phyloP scores from a whole-genome alignment of 1,140 invertebrate genomes.

The Bursaphelenchus mucronatus region DNA sequence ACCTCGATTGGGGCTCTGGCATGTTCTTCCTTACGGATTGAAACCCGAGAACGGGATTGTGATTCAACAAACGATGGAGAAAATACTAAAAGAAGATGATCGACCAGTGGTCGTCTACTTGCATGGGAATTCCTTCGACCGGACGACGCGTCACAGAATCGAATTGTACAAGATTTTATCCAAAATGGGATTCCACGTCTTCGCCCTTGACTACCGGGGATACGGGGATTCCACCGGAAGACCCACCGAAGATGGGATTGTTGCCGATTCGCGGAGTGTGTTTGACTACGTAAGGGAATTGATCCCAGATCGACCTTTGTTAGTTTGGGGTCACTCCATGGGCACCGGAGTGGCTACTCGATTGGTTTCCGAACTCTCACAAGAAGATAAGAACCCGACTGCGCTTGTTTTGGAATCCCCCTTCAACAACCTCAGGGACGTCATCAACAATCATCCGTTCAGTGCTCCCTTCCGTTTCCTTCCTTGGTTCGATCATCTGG shows the following conservation, averaged over 20 bases:
- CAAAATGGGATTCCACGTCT: constrained; percentile 74
- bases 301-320: constrained; percentile 66
- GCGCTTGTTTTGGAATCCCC: constrained; percentile 79
- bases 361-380: constrained; percentile 44
- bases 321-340: constrained; percentile 83
- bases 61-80: constrained; percentile 8
- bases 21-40: constrained; percentile 65
- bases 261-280: constrained; percentile 71
- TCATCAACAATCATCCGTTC: constrained; percentile 65
- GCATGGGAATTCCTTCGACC: constrained; percentile 79
- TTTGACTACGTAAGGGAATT: constrained; percentile 72
- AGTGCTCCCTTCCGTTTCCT: constrained; percentile 20
- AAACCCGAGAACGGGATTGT: constrained; percentile 48
- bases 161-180: constrained; percentile 77
- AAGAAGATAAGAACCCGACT: constrained; percentile 65
- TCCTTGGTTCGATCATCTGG: constrained; percentile 20
- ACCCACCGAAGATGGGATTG: constrained; percentile 72
- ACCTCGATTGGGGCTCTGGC: constrained; percentile 63
- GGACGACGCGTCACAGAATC: constrained; percentile 69
- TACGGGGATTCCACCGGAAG: constrained; percentile 77
- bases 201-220: constrained; percentile 80
- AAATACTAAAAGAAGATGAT: constrained; percentile 9
- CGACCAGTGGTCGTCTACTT: constrained; percentile 71
- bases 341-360: constrained; percentile 31
- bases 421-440: constrained; percentile 79